Percentiles rank a stretch among this genome's conserved stretches.
Conservation (phyloP, 1,140 invertebrate species). For the Rhyacophila brunnea region DNA sequence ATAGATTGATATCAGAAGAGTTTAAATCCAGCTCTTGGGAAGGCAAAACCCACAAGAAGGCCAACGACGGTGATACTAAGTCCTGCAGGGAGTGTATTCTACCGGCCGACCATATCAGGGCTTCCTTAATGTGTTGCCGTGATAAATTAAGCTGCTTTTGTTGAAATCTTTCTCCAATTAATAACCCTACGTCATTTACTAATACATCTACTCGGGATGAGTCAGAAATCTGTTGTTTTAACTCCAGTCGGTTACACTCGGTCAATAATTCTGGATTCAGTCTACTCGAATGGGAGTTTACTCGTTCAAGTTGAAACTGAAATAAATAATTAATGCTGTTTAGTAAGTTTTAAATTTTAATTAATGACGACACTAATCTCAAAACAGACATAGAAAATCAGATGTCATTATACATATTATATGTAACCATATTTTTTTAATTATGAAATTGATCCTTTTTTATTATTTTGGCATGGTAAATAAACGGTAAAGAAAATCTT, state of each 20-base stretch:
- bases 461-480: too few species aligned
- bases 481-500: too few species aligned
- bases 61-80: slow-evolving; percentile 63
- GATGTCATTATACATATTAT: too few species aligned
- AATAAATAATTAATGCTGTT: slow-evolving; percentile 32
- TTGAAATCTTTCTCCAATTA: slow-evolving; percentile 49
- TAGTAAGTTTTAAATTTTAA: too few species aligned
- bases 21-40: slow-evolving; percentile 30
- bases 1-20: background rate
- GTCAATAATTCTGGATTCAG: slow-evolving; percentile 62
- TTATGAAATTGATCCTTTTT: too few species aligned
- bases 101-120: slow-evolving; percentile 66
- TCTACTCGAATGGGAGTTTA: slow-evolving; percentile 65
- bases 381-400: too few species aligned
- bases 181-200: slow-evolving; percentile 51
- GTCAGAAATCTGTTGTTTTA: slow-evolving; percentile 57
- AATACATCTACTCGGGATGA: slow-evolving; percentile 49
- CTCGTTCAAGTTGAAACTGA: slow-evolving; percentile 59
- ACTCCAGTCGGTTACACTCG: slow-evolving; percentile 71
- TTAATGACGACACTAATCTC: too few species aligned
- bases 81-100: slow-evolving; percentile 68
- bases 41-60: slow-evolving; percentile 75
- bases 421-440: too few species aligned
- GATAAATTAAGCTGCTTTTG: slow-evolving; percentile 58
- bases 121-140: slow-evolving; percentile 58